Evolutionary conservation across 1,140 invertebrate species (phyloP).

Genomic region (Cecropterus lyciades): DNA sequence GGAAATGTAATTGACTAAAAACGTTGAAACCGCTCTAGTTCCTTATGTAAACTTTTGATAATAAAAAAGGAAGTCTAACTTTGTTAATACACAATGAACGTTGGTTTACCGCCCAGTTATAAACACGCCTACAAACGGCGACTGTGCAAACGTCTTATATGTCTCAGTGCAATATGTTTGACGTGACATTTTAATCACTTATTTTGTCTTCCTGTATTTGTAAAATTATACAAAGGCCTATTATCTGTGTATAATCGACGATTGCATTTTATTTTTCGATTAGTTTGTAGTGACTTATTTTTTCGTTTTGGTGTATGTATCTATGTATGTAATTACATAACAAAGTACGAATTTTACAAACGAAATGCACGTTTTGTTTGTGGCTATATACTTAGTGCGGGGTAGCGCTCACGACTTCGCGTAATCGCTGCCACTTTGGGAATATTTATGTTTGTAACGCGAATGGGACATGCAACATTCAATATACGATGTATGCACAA

Average conservation of each 20-base stretch:
- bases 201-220: constrained; percentile 68
- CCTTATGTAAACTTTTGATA: too few species aligned
- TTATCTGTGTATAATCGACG: constrained; percentile 58
- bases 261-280: constrained; percentile 56
- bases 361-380: constrained; percentile 40
- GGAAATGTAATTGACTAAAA: too few species aligned
- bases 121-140: neutral
- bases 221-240: constrained; percentile 67
- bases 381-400: constrained; percentile 18
- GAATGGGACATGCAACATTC: constrained; percentile 9
- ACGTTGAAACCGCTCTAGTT: too few species aligned
- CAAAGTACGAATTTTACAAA: constrained; percentile 40
- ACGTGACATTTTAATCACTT: constrained; percentile 49
- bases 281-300: constrained; percentile 45
- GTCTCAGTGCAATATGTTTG: constrained; percentile 66
- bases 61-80: too few species aligned
- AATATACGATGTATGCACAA: constrained; percentile 17
- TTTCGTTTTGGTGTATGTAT: constrained; percentile 34
- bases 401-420: neutral
- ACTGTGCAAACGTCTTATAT: constrained; percentile 8
- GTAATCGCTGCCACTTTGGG: neutral
- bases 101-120: neutral
- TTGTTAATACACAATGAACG: too few species aligned
- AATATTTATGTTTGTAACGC: constrained; percentile 4
- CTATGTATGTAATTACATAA: constrained; percentile 48